These are phyloP conservation scores for Mesoligia furuncula DNA, from an alignment of 2,888 invertebrate genomes.

Conservation along the genomic window DNA sequence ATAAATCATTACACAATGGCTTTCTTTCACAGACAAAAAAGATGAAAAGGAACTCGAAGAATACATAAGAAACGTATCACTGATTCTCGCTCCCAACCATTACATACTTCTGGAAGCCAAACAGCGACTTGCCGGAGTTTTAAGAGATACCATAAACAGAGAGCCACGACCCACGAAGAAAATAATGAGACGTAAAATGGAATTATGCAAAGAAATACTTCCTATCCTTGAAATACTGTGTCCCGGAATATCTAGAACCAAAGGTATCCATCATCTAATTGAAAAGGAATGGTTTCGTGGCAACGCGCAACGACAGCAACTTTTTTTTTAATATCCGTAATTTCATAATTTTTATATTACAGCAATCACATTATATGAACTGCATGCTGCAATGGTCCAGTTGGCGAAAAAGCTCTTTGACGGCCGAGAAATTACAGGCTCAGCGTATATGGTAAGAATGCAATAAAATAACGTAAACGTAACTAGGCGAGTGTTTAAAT, in stretches of 20 bases:
- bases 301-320: not conserved
- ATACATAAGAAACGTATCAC: conserved; percentile 88
- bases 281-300: not conserved
- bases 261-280: conserved; percentile 85
- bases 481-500: not conserved
- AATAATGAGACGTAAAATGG: conserved; percentile 91
- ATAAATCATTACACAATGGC: too few relatives aligned
- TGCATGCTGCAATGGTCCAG: conserved; percentile 92
- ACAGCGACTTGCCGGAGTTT: conserved; percentile 92
- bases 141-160: conserved; percentile 87
- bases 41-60: conserved; percentile 87
- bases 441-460: conserved; percentile 86
- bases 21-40: conserved; percentile 81
- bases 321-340: not conserved
- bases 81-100: conserved; percentile 92
- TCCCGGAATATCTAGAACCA: conserved; percentile 93
- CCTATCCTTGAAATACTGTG: conserved; percentile 92
- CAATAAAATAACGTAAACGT: not conserved
- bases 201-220: conserved; percentile 92
- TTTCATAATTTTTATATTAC: conserved; percentile 65
- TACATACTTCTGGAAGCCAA: conserved; percentile 92
- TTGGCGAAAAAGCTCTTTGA: conserved; percentile 92
- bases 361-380: conserved; percentile 94
- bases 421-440: conserved; percentile 90
- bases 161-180: conserved; percentile 88